Evolutionary conservation across 2,113 vertebrate species (phyloP), one percentile per base, ranked within the genome.

Genomic region (Myotis lucifugus): DNA sequence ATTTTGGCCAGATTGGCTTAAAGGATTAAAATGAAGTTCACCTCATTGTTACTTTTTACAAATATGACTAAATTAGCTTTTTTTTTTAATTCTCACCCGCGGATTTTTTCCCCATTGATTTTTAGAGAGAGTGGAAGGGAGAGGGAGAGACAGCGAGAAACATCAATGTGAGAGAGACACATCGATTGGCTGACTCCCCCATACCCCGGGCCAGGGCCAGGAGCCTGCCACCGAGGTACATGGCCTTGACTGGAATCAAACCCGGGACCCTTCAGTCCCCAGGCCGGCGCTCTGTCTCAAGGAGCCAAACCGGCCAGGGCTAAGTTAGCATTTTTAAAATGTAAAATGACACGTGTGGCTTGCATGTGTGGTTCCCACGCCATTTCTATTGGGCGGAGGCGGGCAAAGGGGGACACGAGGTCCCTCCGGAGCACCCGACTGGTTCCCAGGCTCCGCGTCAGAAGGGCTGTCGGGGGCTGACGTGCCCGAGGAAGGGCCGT

Each of bases 1-100:
- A 59, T 59, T 61, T 86, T 74, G 64, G 27, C 11, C 73, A 37
- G 21, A 59, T 0, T 9, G 12, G 18, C 18, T 90, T 84, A 52
- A 92, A 86, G 92, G 48, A 81, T 17, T 81, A 77, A 88, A 85
- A 66, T 42, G 17, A 66, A 73, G 37, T 86, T 84, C 25, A 69
- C 2, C 14, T 56, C 29, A 74, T 59, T 32, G 59, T 77, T 81
- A 29, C 21, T 90, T 81, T 93, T 85, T 85, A 23, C 77, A 82
- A 74, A 85, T 72, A 25, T 66, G 27, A 52, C 64, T 69, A 52
- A 77, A 42, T 61, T 54, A 46, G 61, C 54, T 56, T 56, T 56
- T 56, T 21, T 56, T 56, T 59, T 25, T 23, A 59, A 59, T 59
- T 59, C 56, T 59, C 56, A 25, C 21, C 21, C 23, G 3, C 8